phyloP scores from a whole-genome alignment of 1,140 invertebrate species.

The Caerostris extrusa region DNA sequence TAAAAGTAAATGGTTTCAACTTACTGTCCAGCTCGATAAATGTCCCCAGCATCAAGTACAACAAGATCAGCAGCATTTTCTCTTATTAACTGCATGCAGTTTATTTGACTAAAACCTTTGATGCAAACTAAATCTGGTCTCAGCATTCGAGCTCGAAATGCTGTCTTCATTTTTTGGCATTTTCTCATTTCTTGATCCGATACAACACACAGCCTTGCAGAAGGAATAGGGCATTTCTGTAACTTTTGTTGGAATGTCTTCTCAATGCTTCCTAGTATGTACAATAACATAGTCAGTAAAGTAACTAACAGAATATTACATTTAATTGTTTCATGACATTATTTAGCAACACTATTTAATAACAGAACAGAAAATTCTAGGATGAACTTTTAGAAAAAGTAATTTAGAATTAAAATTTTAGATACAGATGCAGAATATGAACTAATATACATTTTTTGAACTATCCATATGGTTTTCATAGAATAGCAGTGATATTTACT shows the following conservation, averaged over 20 bases:
- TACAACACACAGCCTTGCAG: constrained; percentile 93
- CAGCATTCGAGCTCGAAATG: constrained; percentile 91
- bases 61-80: constrained; percentile 89
- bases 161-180: constrained; percentile 96
- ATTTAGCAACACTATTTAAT: too few relatives aligned
- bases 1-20: constrained; percentile 20
- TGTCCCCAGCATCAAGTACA: constrained; percentile 95
- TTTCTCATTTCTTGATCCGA: constrained; percentile 95
- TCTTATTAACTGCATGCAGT: constrained; percentile 90
- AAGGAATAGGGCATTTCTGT: constrained; percentile 88
- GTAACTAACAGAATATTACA: too few relatives aligned
- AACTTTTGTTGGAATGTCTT: constrained; percentile 67
- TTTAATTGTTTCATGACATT: too few relatives aligned
- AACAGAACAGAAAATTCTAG: too few relatives aligned
- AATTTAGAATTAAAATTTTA: too few relatives aligned
- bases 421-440: too few relatives aligned
- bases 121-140: constrained; percentile 94
- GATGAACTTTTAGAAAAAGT: too few relatives aligned
- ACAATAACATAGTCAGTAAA: background rate
- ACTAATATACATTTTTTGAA: too few relatives aligned
- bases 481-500: too few relatives aligned
- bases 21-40: constrained; percentile 91
- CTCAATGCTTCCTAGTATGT: constrained; percentile 34
- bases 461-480: too few relatives aligned
- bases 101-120: constrained; percentile 90